Evolutionary conservation across 2,888 invertebrate species (phyloP).

Genomic region (Callimorpha dominula): DNA sequence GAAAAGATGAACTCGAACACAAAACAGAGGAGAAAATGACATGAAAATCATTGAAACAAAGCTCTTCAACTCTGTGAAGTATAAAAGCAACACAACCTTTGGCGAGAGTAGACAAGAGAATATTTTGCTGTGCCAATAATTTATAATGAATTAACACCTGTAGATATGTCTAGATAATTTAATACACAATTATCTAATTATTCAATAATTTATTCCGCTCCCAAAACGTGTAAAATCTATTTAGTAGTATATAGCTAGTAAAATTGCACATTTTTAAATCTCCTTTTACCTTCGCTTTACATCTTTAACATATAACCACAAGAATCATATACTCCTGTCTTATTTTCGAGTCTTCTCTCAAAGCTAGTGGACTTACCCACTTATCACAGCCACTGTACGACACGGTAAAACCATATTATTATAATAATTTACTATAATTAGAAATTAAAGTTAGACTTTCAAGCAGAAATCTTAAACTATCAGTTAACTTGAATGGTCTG

Average conservation of each 20-base stretch:
- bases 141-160: no score
- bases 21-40: slow-evolving; percentile 28
- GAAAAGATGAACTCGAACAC: slow-evolving; percentile 34
- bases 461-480: slow-evolving; percentile 30
- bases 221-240: not conserved
- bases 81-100: no score
- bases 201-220: no score
- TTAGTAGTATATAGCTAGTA: not conserved
- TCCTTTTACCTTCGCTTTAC: slow-evolving; percentile 18
- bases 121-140: no score
- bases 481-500: slow-evolving; percentile 19
- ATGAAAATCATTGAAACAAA: not conserved
- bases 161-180: no score
- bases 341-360: slow-evolving; percentile 47
- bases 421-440: slow-evolving; percentile 33
- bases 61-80: no score
- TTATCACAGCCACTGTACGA: slow-evolving; percentile 80
- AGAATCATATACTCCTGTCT: slow-evolving; percentile 35
- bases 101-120: no score
- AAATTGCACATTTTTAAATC: not conserved
- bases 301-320: slow-evolving; percentile 72
- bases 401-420: slow-evolving; percentile 55
- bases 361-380: slow-evolving; percentile 47
- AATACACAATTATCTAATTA: no score
- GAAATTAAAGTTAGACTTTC: slow-evolving; percentile 17